Percentiles rank a stretch among this genome's conserved stretches.
Conservation (phyloP, 2,797 vertebrate species). For the Pseudochirops corinnae region DNA sequence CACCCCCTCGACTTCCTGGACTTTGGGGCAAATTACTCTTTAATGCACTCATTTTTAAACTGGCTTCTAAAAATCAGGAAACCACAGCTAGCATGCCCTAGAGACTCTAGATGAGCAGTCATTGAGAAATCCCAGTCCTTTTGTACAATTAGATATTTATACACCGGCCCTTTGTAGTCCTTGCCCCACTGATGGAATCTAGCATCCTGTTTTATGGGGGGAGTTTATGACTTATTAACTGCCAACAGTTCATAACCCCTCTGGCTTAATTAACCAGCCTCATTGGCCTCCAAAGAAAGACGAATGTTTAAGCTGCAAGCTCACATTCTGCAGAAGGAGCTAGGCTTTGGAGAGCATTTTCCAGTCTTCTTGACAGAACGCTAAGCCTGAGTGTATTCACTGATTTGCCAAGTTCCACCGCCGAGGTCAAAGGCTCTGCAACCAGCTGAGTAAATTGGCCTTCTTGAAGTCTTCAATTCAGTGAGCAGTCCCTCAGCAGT, state of each 20-base stretch:
- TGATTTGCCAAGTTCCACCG: slow-evolving; percentile 90
- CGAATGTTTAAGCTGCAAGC: slow-evolving; percentile 94
- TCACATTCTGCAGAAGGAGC: slow-evolving; percentile 88
- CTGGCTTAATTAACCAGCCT: slow-evolving; percentile 96
- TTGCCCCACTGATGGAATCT: slow-evolving; percentile 95
- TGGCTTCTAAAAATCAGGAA: slow-evolving; percentile 95
- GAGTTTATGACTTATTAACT: slow-evolving; percentile 99
- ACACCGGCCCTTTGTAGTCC: slow-evolving; percentile 94
- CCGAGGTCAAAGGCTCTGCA: slow-evolving; percentile 89
- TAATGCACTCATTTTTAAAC: slow-evolving; percentile 94
- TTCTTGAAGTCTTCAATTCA: slow-evolving; percentile 87
- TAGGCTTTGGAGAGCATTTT: slow-evolving; percentile 87
- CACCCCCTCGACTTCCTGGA: slow-evolving; percentile 87
- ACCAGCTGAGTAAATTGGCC: slow-evolving; percentile 92
- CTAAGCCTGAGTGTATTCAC: slow-evolving; percentile 87
- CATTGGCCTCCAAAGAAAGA: slow-evolving; percentile 92
- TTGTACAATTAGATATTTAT: slow-evolving; percentile 94
- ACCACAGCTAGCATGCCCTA: slow-evolving; percentile 91
- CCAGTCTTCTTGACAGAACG: slow-evolving; percentile 88
- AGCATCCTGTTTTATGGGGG: slow-evolving; percentile 94
- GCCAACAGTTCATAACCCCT: slow-evolving; percentile 98
- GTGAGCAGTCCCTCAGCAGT: slow-evolving; percentile 88
- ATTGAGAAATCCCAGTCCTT: slow-evolving; percentile 95
- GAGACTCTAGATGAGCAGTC: slow-evolving; percentile 93
- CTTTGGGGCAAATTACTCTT: slow-evolving; percentile 93